Conservation (phyloP, 1,140 invertebrate genomes). For the Hypothenemus hampei region DNA sequence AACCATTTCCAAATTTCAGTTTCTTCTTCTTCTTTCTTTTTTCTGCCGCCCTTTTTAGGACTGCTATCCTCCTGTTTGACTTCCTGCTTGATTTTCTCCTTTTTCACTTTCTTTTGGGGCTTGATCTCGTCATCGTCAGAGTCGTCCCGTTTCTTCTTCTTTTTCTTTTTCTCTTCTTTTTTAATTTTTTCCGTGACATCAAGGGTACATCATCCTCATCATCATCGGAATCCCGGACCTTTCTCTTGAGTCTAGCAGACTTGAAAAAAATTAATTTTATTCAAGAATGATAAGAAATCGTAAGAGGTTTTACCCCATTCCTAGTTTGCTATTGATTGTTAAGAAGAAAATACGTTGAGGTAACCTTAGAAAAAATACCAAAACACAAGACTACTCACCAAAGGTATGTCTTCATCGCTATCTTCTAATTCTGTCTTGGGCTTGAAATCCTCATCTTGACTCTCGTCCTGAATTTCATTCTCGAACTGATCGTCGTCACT, state of each 20-base stretch:
- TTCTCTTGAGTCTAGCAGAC: too few species aligned
- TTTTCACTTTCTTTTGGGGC: conserved; percentile 52
- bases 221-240: too few species aligned
- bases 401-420: conserved; percentile 72
- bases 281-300: too few species aligned
- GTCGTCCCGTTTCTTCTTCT: conserved; percentile 53
- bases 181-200: conserved; percentile 63
- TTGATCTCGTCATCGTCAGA: conserved; percentile 56
- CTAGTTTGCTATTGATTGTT: too few species aligned
- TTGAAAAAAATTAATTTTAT: too few species aligned
- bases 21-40: conserved; percentile 77
- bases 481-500: conserved; percentile 48
- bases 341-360: background rate
- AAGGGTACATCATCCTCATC: conserved; percentile 65
- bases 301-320: too few species aligned
- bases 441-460: conserved; percentile 40
- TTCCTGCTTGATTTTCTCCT: conserved; percentile 43
- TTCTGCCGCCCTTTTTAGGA: conserved; percentile 53
- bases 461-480: conserved; percentile 48
- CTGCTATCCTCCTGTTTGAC: conserved; percentile 47
- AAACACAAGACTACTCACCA: conserved; percentile 52
- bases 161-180: conserved; percentile 61
- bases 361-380: conserved; percentile 4
- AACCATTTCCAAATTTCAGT: conserved; percentile 94
- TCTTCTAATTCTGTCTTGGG: conserved; percentile 50